A percentile compares a stretch with the other conserved stretches of the same genome.
phyloP scores from a whole-genome alignment of 2,888 invertebrate species.

The Elaeidobius kamerunicus region DNA sequence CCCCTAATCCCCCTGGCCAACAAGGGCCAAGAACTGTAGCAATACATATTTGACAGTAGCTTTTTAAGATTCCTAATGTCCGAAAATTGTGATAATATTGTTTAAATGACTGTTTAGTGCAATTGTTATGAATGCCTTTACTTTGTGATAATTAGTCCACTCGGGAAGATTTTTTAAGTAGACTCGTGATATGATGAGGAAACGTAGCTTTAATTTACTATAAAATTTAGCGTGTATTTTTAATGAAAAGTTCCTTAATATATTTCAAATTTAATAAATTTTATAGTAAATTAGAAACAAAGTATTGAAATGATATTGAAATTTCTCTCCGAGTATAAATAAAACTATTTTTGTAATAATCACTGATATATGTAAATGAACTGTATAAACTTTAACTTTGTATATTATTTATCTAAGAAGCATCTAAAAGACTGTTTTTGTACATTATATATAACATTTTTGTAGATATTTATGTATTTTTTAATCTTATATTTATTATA shows the following conservation, averaged over 20 bases:
- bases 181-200: constrained; percentile 12
- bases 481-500: constrained; percentile 22
- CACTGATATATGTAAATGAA: constrained; percentile 5
- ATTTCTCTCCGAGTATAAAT: constrained; percentile 13
- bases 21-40: constrained; percentile 68
- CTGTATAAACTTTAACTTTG: constrained; percentile 15
- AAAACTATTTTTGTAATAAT: constrained; percentile 7
- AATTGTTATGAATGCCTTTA: constrained; percentile 22
- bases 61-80: constrained; percentile 21
- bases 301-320: background rate
- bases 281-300: background rate
- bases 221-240: background rate
- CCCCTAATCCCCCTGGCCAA: constrained; percentile 55
- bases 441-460: constrained; percentile 15
- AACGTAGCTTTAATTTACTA: background rate
- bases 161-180: constrained; percentile 9
- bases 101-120: constrained; percentile 25
- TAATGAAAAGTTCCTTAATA: background rate
- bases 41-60: constrained; percentile 66
- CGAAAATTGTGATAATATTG: constrained; percentile 29
- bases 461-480: constrained; percentile 19
- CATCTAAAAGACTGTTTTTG: constrained; percentile 25
- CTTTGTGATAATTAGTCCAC: constrained; percentile 28
- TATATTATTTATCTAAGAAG: constrained; percentile 24
- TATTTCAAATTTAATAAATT: constrained; percentile 2